Base-by-base conservation (phyloP, 2,888 invertebrate species). In the Dichetophora obliterata region DNA sequence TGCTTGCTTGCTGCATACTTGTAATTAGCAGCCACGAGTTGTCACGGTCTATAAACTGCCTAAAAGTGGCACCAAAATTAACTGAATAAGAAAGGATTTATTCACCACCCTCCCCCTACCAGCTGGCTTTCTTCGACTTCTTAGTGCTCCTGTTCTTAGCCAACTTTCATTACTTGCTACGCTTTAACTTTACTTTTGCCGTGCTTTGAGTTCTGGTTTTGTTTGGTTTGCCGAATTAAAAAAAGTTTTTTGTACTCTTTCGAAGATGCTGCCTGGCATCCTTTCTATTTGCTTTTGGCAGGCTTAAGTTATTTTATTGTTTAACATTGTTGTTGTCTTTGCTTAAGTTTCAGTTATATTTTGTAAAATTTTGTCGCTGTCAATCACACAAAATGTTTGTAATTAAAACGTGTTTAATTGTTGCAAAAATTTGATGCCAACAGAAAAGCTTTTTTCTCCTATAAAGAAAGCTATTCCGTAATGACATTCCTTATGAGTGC, bases 371-470 rank as follows among this genome's bases (percentile, higher is more conserved):
- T 6, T 22, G 48, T 11, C 52, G 50, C 69, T 27, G n/a, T 70
- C 69, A 70, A 52, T 52, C 54, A 70, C 54, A 31, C 54, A 69
- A 52, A 19, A 69, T 19, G 52, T 68, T 24, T 24, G 22, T 50
- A 54, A 52, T 69, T 48, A 70, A 70, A n/a, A 16, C 69, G 69
- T n/a, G 31, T 70, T 27, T 70, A 69, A 69, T 69, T 69, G 68
- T 69, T 50, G 24, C 37, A 34, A 65, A 65, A 19, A 11, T 57
- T 24, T 6, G 34, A 63, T n/a, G 16, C 24, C 54, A 54, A 57
- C 22, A 31, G 5, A 59, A 59, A 14, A 6, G 3, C 0, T 11
- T 24, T 14, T 27, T 22, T 27, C 59, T 14, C 8, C 14, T 0
- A 1, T 16, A 14, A 59, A 24, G 43, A 11, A 43, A 43, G 43